Base-by-base conservation (phyloP, 2,113 vertebrate genomes). In the Macrotis lagotis region DNA sequence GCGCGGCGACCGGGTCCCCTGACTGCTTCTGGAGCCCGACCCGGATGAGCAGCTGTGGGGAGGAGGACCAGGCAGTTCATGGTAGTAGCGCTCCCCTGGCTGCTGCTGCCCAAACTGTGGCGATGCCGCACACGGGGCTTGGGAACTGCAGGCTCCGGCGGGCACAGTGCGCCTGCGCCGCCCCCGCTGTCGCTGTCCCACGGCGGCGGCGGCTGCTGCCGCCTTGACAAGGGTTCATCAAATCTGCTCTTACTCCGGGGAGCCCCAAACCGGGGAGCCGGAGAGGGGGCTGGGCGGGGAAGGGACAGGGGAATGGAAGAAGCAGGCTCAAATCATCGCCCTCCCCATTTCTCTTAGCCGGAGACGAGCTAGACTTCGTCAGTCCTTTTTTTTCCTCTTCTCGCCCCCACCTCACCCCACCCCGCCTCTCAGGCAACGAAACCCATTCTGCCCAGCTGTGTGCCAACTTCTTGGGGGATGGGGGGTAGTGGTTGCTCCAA, bases 61-160 rank as follows among this genome's bases (percentile, higher is more conserved):
- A 98, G 98, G 95, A 97, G 98, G 97, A 98, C 98, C 98, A 98
- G 97, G 99, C 98, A 98, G 99, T 98, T 98, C 99, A 99, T 99
- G 98, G 99, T 98, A 99, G 98, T 98, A 98, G 98, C 99, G 98
- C 98, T 98, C 98, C 98, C 97, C 97, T 94, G 97, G 97, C 98
- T 96, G 97, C 97, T 97, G 98, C 96, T 98, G 98, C 97, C 98
- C 98, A 93, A 98, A 96, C 98, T 97, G 98, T 97, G 98, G 97
- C 98, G 92, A 97, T 95, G 98, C 97, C 95, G 98, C 98, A 97
- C 98, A 96, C 98, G 51, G 96, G 93, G 98, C 97, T 97, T 95
- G 74, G 97, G 95, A 97, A 95, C 97, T 97, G 98, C 98, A 97
- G 98, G 97, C 98, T 98, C 97, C 96, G 95, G 90, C 97, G 96